Conservation (phyloP, 2,797 vertebrate genomes). For the Alcedo atthis region DNA sequence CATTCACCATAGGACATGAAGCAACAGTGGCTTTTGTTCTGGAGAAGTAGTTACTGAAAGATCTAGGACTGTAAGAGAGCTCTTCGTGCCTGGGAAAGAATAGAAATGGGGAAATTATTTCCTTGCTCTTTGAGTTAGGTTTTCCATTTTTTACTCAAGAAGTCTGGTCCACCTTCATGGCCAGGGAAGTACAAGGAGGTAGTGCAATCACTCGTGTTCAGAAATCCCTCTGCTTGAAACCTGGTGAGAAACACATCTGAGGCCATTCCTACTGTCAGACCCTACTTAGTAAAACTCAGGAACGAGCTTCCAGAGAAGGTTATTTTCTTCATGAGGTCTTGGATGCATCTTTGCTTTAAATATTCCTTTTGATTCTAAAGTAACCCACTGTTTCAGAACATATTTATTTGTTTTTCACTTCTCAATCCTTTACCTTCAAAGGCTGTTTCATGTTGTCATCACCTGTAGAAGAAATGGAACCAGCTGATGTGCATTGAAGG, state of each 20-base stretch:
- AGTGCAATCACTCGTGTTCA: background rate
- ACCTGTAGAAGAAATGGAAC: background rate
- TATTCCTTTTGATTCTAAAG: background rate
- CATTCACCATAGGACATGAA: accelerated
- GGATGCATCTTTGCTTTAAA: background rate
- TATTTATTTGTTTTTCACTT: background rate
- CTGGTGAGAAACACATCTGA: background rate
- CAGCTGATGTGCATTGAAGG: background rate
- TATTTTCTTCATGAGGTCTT: background rate
- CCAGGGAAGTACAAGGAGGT: background rate
- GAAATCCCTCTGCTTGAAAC: background rate
- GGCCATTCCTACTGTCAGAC: background rate
- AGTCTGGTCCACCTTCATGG: background rate
- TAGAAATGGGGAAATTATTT: background rate
- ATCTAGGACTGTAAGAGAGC: background rate
- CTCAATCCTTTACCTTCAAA: background rate
- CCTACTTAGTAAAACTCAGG: background rate
- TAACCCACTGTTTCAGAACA: background rate
- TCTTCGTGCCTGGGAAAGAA: background rate
- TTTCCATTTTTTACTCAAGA: background rate
- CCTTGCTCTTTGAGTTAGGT: background rate
- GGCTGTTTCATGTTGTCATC: background rate
- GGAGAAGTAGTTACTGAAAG: background rate
- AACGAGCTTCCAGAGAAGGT: background rate
- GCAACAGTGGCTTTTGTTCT: background rate